Evolutionary conservation across 2,113 vertebrate genomes (phyloP).

Genomic region (Hemichromis elongatus): DNA sequence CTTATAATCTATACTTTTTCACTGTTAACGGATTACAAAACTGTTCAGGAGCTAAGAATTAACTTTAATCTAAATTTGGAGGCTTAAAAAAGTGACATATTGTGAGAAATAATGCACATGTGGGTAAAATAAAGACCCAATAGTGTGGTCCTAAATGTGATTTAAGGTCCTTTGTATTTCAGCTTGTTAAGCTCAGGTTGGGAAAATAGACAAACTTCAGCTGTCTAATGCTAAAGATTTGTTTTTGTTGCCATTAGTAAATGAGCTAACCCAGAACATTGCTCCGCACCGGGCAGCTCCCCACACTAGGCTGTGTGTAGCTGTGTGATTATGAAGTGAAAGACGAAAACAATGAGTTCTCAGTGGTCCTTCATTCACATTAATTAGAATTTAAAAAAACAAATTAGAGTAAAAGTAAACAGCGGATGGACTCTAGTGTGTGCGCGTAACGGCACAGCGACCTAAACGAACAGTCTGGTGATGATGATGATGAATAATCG

Average conservation of each 20-base stretch:
- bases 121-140: not conserved
- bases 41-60: not conserved
- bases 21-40: not conserved
- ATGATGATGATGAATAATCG: constrained; percentile 67
- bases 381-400: not conserved
- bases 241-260: not conserved
- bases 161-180: not conserved
- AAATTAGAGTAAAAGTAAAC: constrained; percentile 7
- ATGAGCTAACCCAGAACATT: not conserved
- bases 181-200: not conserved
- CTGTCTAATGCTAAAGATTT: not conserved
- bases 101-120: not conserved
- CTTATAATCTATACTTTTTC: not conserved
- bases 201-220: not conserved
- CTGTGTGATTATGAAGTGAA: not conserved
- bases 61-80: not conserved
- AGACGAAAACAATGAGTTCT: not conserved
- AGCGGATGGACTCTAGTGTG: not conserved
- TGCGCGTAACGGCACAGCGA: not conserved
- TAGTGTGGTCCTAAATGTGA: not conserved
- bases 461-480: not conserved
- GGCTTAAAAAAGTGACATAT: no score
- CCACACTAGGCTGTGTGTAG: not conserved
- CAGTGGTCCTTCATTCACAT: not conserved
- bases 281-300: not conserved